Conservation (phyloP, 2,888 invertebrate genomes). For the Bruchidius siliquastri region DNA sequence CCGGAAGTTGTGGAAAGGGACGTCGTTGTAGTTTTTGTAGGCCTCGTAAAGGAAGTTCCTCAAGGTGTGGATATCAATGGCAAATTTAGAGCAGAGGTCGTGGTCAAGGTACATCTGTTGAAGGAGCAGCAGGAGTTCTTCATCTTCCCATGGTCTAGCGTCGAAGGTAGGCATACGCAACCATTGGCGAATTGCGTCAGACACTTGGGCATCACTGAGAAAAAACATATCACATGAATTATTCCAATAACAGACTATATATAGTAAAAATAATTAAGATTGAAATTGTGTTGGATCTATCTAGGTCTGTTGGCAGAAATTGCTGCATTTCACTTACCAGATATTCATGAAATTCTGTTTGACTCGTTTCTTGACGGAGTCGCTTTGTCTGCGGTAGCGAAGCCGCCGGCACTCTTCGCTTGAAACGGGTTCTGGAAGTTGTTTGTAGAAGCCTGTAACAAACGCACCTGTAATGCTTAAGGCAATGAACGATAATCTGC, state of each 20-base stretch:
- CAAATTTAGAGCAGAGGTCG: slow-evolving; percentile 68
- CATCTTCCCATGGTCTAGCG: slow-evolving; percentile 78
- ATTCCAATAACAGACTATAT: too few relatives aligned
- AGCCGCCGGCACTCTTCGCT: slow-evolving; percentile 54
- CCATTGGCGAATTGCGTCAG: slow-evolving; percentile 59
- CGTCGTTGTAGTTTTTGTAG: slow-evolving; percentile 79
- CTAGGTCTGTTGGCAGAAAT: too few relatives aligned
- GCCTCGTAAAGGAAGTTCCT: slow-evolving; percentile 71
- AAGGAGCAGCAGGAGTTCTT: slow-evolving; percentile 70
- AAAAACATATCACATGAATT: too few relatives aligned
- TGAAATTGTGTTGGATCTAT: too few relatives aligned
- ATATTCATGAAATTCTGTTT: slow-evolving; percentile 58
- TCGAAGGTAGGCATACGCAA: slow-evolving; percentile 70
- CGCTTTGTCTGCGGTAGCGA: slow-evolving; percentile 57
- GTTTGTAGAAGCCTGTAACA: slow-evolving; percentile 57
- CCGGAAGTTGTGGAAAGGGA: slow-evolving; percentile 82
- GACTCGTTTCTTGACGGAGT: slow-evolving; percentile 55
- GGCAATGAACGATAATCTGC: neutral
- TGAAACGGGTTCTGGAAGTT: slow-evolving; percentile 56
- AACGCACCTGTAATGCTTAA: slow-evolving; percentile 1
- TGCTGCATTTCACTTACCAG: slow-evolving; percentile 53
- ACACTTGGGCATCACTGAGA: slow-evolving; percentile 60
- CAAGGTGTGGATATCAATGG: slow-evolving; percentile 65
- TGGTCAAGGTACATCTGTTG: slow-evolving; percentile 80
- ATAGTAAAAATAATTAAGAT: slow-evolving; percentile 1